phyloP scores from a whole-genome alignment of 2,113 vertebrate genomes.

The Peucedramus taeniatus region DNA sequence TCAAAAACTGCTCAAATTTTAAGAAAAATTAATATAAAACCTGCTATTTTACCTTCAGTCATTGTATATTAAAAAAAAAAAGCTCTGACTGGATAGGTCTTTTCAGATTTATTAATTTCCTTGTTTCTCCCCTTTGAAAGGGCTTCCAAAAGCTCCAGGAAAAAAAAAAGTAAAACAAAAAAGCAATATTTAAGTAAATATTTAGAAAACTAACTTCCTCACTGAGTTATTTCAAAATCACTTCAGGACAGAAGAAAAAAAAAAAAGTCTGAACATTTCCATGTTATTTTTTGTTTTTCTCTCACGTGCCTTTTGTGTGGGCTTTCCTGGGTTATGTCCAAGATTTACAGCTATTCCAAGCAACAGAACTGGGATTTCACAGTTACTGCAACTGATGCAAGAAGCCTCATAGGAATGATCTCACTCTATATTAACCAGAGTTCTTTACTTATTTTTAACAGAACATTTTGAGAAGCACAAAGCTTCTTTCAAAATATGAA shows the following conservation, averaged over 20 bases:
- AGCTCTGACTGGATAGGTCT: background rate
- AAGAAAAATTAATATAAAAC: background rate
- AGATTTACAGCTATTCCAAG: slow-evolving; percentile 47
- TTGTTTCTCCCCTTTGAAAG: background rate
- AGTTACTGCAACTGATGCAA: slow-evolving; percentile 16
- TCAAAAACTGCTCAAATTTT: background rate
- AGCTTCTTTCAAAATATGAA: background rate
- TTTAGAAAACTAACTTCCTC: background rate
- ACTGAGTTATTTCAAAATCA: background rate
- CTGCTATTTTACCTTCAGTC: background rate
- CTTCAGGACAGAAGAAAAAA: background rate
- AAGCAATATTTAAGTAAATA: background rate
- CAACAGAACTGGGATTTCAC: slow-evolving; percentile 41
- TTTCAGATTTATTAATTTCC: background rate
- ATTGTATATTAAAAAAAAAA: background rate
- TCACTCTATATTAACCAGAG: background rate
- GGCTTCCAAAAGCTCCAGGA: background rate
- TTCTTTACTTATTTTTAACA: slow-evolving; percentile 2
- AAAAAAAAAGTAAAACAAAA: background rate
- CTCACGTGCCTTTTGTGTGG: slow-evolving; percentile 54
- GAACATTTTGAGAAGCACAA: background rate
- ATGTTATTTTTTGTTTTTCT: slow-evolving; percentile 47
- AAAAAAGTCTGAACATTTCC: background rate
- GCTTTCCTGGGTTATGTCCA: slow-evolving; percentile 22
- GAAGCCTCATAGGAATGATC: background rate